phyloP scores from a whole-genome alignment of 2,797 vertebrate genomes.

The Helostoma temminkii region DNA sequence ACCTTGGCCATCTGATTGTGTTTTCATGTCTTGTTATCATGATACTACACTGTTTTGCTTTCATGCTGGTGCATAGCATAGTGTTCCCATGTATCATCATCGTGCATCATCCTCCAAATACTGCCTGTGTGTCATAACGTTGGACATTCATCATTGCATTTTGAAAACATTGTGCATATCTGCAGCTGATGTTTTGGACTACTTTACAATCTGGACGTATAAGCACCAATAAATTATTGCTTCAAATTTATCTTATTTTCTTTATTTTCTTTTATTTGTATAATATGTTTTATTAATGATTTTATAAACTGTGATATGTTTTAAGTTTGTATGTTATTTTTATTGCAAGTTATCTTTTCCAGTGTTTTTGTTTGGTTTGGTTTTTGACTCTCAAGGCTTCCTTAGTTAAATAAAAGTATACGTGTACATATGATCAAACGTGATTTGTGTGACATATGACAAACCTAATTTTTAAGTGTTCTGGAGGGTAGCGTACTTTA shows the following conservation, averaged over 20 bases:
- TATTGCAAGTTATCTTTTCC: too few species aligned
- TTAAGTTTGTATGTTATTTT: too few species aligned
- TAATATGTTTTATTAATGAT: neutral
- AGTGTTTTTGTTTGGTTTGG: too few species aligned
- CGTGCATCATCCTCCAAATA: constrained; percentile 25
- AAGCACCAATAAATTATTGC: neutral
- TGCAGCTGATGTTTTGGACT: neutral
- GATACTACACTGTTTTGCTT: constrained; percentile 28
- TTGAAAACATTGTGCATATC: neutral
- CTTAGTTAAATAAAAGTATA: neutral
- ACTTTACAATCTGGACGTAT: neutral
- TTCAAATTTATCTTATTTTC: neutral
- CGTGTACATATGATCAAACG: too few species aligned
- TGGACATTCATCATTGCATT: neutral
- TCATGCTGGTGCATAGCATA: constrained; percentile 1
- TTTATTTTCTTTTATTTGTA: neutral
- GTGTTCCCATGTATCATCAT: constrained; percentile 19
- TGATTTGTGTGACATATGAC: neutral
- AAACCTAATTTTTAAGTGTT: neutral
- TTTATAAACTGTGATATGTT: neutral
- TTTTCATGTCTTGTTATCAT: constrained; percentile 37
- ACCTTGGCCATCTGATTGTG: constrained; percentile 20
- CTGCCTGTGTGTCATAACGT: neutral
- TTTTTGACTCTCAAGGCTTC: neutral
- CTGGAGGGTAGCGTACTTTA: too few species aligned